Percentiles rank a stretch among this genome's conserved stretches.
phyloP scores from a whole-genome alignment of 2,888 invertebrate species.

The Microchrysa polita region DNA sequence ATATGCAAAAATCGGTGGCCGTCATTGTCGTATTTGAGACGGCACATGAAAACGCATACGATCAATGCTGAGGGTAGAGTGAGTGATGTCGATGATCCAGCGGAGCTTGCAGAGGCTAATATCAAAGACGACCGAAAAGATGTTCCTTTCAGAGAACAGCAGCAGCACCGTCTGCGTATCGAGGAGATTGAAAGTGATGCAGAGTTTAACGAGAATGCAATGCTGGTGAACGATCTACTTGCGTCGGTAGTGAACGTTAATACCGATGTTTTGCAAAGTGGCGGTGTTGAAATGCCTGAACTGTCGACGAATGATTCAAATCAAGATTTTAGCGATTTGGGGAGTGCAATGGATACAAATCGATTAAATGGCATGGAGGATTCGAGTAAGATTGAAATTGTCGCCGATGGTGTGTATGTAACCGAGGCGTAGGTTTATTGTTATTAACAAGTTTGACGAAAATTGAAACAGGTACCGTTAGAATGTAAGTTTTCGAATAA shows the following conservation, averaged over 20 bases:
- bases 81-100: not conserved
- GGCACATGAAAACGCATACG: constrained; percentile 56
- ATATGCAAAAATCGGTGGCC: constrained; percentile 64
- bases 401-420: not conserved
- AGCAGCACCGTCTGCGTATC: constrained; percentile 7
- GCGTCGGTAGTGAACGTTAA: constrained; percentile 44
- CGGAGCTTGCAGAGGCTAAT: not conserved
- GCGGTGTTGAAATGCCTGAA: constrained; percentile 15
- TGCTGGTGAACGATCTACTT: constrained; percentile 46
- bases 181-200: constrained; percentile 40
- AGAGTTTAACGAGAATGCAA: constrained; percentile 44
- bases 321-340: constrained; percentile 11
- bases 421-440: constrained; percentile 12
- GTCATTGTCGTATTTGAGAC: constrained; percentile 61
- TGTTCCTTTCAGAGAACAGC: not conserved
- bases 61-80: not conserved
- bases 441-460: no score
- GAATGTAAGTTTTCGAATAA: no score
- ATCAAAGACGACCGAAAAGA: not conserved
- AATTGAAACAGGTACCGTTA: no score
- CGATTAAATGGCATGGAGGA: not conserved
- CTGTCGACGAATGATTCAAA: constrained; percentile 28
- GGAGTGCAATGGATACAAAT: constrained; percentile 1
- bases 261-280: constrained; percentile 19
- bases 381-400: not conserved